Evolutionary conservation across 2,797 vertebrate genomes (phyloP).

Genomic region (Cyclopterus lumpus): DNA sequence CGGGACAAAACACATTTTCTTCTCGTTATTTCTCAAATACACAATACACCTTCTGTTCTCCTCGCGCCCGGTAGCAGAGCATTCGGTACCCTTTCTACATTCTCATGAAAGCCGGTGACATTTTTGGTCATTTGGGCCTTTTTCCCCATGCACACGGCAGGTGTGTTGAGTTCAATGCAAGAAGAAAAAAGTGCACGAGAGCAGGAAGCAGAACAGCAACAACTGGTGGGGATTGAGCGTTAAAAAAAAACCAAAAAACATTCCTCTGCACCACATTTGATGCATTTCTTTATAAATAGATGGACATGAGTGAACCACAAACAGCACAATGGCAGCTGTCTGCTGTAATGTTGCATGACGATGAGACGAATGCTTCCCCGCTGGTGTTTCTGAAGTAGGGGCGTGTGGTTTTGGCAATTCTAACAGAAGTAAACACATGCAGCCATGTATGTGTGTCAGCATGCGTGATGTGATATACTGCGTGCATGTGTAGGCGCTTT

Average conservation of each 20-base stretch:
- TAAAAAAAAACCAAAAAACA: not conserved
- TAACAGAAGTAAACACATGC: constrained; percentile 18
- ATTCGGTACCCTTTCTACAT: constrained; percentile 20
- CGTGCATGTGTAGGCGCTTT: not conserved
- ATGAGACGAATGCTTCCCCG: constrained; percentile 25
- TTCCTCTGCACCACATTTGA: not conserved
- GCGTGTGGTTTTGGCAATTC: constrained; percentile 38
- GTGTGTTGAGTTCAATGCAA: constrained; percentile 45
- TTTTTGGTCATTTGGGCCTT: constrained; percentile 40
- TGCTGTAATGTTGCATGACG: constrained; percentile 42
- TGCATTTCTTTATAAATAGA: constrained; percentile 10
- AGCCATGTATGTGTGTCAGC: constrained; percentile 8
- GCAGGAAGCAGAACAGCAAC: not conserved
- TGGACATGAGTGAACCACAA: not conserved
- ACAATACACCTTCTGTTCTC: constrained; percentile 60
- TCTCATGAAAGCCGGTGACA: constrained; percentile 46
- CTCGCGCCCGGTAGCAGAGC: constrained; percentile 18
- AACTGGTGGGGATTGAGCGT: not conserved
- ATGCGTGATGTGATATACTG: constrained; percentile 4
- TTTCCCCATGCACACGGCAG: constrained; percentile 57
- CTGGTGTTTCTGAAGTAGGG: constrained; percentile 21
- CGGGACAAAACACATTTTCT: constrained; percentile 63
- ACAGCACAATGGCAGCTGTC: constrained; percentile 15
- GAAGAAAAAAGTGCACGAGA: not conserved
- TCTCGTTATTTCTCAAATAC: constrained; percentile 37